Percentiles rank a stretch among this genome's conserved stretches.
phyloP scores from a whole-genome alignment of 2,113 vertebrate genomes.

The Halcyon malimbica region DNA sequence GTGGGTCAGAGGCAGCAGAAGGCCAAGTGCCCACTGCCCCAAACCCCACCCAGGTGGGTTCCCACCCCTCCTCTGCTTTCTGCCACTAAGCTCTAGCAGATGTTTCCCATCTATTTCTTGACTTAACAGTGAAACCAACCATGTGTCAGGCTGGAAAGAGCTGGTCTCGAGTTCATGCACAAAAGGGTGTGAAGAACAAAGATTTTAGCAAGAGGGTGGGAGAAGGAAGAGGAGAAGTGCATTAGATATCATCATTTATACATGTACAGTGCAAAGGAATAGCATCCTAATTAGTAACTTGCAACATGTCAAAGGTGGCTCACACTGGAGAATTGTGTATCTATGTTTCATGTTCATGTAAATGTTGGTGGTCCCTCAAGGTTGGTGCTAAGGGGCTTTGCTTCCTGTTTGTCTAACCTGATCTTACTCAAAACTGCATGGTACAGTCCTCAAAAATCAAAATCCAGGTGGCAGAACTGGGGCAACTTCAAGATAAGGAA shows the following conservation, averaged over 20 bases:
- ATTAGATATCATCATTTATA: neutral
- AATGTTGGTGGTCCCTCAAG: neutral
- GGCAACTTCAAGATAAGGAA: neutral
- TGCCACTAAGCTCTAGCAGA: neutral
- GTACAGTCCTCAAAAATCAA: neutral
- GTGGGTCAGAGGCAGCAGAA: neutral
- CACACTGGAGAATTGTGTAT: neutral
- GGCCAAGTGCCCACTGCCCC: neutral
- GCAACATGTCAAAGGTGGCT: neutral
- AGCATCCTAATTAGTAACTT: neutral
- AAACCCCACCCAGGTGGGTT: neutral
- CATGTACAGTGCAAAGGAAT: neutral
- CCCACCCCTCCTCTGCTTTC: neutral
- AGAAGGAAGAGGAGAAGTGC: neutral
- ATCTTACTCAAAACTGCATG: neutral
- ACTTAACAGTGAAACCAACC: neutral
- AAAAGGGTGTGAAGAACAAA: neutral
- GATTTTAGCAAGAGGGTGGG: neutral
- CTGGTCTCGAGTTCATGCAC: neutral
- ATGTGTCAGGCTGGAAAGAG: neutral
- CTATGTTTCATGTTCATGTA: neutral
- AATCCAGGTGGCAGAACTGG: neutral
- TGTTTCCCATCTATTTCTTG: neutral
- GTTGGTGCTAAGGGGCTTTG: neutral
- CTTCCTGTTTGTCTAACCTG: neutral